Conservation (phyloP, 2,797 vertebrate genomes). For the Petrocephalus sullivani region DNA sequence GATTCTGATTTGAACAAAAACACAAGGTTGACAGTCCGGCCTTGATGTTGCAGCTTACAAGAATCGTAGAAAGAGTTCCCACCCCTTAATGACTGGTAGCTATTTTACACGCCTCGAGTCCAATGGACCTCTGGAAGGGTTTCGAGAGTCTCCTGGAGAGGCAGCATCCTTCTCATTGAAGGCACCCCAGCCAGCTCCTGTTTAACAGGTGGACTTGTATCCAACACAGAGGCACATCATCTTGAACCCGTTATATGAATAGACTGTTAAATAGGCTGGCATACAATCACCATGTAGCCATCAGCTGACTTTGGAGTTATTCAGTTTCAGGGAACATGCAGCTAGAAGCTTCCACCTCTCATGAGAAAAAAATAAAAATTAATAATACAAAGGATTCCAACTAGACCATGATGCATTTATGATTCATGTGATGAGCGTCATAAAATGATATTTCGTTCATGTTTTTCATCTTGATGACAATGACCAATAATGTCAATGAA, state of each 20-base stretch:
- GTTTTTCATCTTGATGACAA: background rate
- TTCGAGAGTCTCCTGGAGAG: background rate
- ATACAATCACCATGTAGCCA: background rate
- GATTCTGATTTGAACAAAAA: constrained; percentile 5
- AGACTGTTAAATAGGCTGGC: background rate
- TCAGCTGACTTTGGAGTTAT: background rate
- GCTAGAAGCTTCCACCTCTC: background rate
- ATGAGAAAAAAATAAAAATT: background rate
- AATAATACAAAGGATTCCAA: background rate
- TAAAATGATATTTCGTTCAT: background rate
- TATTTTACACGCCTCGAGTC: background rate
- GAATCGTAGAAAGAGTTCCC: background rate
- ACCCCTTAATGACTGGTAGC: background rate
- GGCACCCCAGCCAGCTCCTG: background rate
- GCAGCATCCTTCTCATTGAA: background rate
- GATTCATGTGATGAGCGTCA: background rate
- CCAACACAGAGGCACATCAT: background rate
- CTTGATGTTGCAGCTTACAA: background rate
- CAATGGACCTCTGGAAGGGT: background rate
- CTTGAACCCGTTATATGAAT: background rate
- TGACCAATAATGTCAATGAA: background rate
- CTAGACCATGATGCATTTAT: background rate
- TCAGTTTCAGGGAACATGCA: background rate
- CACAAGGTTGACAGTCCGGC: background rate
- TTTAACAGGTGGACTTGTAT: background rate